These are phyloP conservation scores for Pterois miles DNA, from an alignment of 2,797 vertebrate species.

Conservation along the genomic window DNA sequence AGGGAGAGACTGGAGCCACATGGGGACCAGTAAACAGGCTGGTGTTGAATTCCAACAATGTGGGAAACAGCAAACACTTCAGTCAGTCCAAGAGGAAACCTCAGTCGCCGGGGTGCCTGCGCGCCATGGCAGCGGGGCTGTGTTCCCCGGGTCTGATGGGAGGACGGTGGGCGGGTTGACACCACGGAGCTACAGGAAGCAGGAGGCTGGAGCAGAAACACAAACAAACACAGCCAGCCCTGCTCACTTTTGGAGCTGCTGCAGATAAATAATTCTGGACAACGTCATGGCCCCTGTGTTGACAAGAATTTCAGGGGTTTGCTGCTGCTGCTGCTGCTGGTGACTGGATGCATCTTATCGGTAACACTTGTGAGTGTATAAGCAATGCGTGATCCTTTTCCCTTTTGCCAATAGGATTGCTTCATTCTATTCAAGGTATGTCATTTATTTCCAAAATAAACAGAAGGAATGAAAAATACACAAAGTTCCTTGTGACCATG, in stretches of 20 bases:
- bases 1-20: conserved; percentile 59
- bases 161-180: conserved; percentile 68
- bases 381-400: not conserved
- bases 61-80: conserved; percentile 78
- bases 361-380: conserved; percentile 6
- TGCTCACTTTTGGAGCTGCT: conserved; percentile 46
- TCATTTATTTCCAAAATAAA: not conserved
- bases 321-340: conserved; percentile 46
- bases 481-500: not conserved
- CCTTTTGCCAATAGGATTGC: not conserved
- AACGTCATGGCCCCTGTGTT: conserved; percentile 52
- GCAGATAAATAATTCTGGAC: conserved; percentile 66
- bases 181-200: conserved; percentile 70
- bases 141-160: conserved; percentile 60
- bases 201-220: conserved; percentile 61
- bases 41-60: conserved; percentile 83
- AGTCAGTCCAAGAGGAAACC: conserved; percentile 71
- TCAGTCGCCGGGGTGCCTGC: conserved; percentile 64
- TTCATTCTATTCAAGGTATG: not conserved
- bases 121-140: conserved; percentile 62
- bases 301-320: conserved; percentile 70
- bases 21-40: conserved; percentile 77
- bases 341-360: conserved; percentile 64
- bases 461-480: not conserved
- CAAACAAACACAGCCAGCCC: conserved; percentile 73